These are phyloP conservation scores for Heterotilapia buettikoferi DNA, from an alignment of 2,113 vertebrate species.

Conservation along the genomic window DNA sequence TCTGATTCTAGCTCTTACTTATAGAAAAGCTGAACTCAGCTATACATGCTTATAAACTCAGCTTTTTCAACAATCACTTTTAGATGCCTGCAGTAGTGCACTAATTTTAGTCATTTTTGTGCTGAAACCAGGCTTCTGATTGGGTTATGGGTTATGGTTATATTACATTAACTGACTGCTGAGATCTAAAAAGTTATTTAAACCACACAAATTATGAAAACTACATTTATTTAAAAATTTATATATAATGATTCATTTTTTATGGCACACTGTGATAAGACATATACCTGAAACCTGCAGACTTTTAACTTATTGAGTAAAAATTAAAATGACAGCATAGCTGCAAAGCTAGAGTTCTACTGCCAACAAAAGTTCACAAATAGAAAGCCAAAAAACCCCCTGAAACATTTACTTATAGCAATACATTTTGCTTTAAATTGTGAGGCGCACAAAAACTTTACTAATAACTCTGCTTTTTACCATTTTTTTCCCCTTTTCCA, in stretches of 20 bases:
- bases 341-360: neutral
- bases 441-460: neutral
- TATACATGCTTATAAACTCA: neutral
- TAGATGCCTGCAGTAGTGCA: neutral
- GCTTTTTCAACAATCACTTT: neutral
- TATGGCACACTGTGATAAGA: neutral
- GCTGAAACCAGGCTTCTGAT: neutral
- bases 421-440: neutral
- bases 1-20: neutral
- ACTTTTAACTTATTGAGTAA: neutral
- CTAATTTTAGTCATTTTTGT: neutral
- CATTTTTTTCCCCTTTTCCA: fast-evolving
- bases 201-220: neutral
- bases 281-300: neutral
- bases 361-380: neutral
- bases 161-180: neutral
- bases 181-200: neutral
- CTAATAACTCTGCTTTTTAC: neutral
- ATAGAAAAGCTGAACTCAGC: neutral
- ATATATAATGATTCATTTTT: neutral
- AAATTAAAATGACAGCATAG: neutral
- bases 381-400: fast-evolving
- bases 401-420: neutral
- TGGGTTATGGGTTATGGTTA: neutral
- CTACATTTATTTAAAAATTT: neutral